Evolutionary conservation across 1,140 invertebrate species (phyloP), one percentile per base, ranked within the genome.

Genomic region (Scaptomyza hsui): DNA sequence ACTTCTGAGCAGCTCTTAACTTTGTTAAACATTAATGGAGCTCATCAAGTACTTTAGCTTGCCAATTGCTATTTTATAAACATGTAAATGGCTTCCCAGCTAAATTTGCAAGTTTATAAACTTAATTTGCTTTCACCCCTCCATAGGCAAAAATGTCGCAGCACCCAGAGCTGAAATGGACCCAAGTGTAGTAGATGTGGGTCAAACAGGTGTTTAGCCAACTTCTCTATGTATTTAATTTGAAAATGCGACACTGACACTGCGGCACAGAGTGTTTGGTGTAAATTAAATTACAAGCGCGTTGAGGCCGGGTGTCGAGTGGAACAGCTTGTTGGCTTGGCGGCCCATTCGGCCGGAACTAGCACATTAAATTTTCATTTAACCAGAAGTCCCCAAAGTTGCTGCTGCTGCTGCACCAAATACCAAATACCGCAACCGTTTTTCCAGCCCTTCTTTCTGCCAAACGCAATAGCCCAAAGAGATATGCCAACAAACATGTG

Each of bases 201-300:
- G 65, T 55, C 57, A 61, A 52, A 47, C 53, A 72, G 69, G 69
- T 65, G 55, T 61, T 19, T 35, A 16, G 26, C 32, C 51, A 63
- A 64, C 60, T 70, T 56, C 24, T 21, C 48, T 49, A 72, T 72
- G 70, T 68, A 72, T 72, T 72, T 72, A 72, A 72, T 72, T 72
- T 68, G 70, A 53, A 72, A 72, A 68, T 72, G 70, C 70, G 70
- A 60, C 55, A 68, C 48, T 42, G 53, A 72, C 55, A 72, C 63
- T 72, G 62, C 63, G 69, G 21, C 69, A 67, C 48, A 21, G 26
- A 55, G 24, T 55, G 55, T 49, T 61, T 68, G 42, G 55, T 68
- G 63, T 72, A 68, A 72, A 72, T 72, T 68, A 72, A 72, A 72
- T 72, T 61, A 68, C 68, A 71, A 32, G 47, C 68, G 68, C 68